These are phyloP conservation scores for Acronicta leporina DNA, from an alignment of 2,888 invertebrate species.

Conservation along the genomic window DNA sequence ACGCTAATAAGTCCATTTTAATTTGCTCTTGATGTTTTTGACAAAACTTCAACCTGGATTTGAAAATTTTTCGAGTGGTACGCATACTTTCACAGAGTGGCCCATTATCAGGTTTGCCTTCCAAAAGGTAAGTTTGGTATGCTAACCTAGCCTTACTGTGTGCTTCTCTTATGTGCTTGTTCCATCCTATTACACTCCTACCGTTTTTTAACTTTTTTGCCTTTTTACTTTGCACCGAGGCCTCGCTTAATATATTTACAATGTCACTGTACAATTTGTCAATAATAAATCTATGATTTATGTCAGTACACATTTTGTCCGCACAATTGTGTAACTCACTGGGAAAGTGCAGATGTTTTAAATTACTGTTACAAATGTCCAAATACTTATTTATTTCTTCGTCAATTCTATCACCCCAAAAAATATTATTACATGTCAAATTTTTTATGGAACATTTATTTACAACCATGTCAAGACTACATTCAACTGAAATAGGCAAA, in stretches of 20 bases:
- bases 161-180: conserved; percentile 2
- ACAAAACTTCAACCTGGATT: conserved; percentile 3
- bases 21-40: conserved; percentile 4
- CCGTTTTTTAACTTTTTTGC: neutral
- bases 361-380: conserved; percentile 3
- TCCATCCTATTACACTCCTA: conserved; percentile 7
- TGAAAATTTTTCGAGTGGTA: neutral
- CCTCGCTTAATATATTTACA: conserved; percentile 9
- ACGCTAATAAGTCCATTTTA: conserved; percentile 3
- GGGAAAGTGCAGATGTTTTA: conserved; percentile 4
- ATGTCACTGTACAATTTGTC: conserved; percentile 4
- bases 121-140: neutral
- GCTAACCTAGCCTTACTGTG: conserved; percentile 1
- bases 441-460: neutral
- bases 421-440: neutral
- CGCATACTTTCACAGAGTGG: neutral
- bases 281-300: conserved; percentile 1
- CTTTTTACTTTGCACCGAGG: conserved; percentile 3
- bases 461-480: neutral
- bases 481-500: neutral
- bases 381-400: conserved; percentile 2
- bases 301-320: conserved; percentile 8
- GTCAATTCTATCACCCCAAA: conserved; percentile 4
- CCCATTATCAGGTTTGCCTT: conserved; percentile 3
- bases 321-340: conserved; percentile 1